phyloP scores from a whole-genome alignment of 2,113 vertebrate genomes.

The Trogon melanurus region DNA sequence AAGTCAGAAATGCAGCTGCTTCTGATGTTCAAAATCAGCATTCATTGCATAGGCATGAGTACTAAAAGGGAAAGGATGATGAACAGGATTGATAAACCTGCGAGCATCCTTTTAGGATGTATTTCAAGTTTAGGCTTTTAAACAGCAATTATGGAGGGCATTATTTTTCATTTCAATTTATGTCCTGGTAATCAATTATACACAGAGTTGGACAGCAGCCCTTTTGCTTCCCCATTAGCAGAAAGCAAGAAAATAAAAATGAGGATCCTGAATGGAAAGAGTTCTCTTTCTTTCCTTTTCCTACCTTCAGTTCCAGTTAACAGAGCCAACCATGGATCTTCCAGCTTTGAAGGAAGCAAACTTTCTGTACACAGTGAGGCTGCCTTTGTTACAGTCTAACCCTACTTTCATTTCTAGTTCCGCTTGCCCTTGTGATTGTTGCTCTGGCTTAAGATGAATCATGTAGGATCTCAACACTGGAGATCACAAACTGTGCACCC shows the following conservation, averaged over 20 bases:
- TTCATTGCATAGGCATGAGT: not conserved
- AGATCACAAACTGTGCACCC: not conserved
- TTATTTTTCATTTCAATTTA: constrained; percentile 25
- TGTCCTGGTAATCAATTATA: constrained; percentile 16
- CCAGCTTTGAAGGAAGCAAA: not conserved
- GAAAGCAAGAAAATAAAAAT: constrained; percentile 14
- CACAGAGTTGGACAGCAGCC: not conserved
- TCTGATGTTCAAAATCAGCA: not conserved
- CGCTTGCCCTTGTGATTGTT: not conserved
- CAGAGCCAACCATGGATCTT: not conserved
- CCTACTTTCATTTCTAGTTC: not conserved
- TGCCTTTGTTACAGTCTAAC: not conserved
- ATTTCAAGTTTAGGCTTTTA: constrained; percentile 2
- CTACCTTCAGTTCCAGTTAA: not conserved
- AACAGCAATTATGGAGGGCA: not conserved
- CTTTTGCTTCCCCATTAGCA: not conserved
- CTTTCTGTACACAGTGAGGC: not conserved
- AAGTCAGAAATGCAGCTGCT: not conserved
- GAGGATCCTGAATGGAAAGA: not conserved
- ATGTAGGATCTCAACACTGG: not conserved
- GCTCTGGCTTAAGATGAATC: not conserved
- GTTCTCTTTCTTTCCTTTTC: not conserved
- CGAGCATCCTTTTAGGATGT: not conserved
- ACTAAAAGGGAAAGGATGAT: not conserved
- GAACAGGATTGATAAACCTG: constrained; percentile 2